phyloP scores from a whole-genome alignment of 2,113 vertebrate genomes.

The Dicerorhinus sumatrensis region DNA sequence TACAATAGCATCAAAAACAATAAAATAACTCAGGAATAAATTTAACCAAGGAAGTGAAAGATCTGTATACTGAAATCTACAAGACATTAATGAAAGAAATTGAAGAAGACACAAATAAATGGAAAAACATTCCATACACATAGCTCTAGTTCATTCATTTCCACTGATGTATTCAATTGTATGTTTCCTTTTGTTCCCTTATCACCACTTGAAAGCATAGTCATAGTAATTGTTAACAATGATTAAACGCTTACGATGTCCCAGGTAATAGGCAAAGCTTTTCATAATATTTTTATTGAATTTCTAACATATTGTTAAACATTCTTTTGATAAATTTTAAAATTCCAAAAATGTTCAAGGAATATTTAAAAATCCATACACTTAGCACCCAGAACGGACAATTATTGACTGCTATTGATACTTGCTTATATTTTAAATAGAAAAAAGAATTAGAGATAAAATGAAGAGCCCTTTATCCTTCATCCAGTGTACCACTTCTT shows the following conservation, averaged over 20 bases:
- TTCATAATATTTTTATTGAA: background rate
- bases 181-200: background rate
- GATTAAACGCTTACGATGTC: background rate
- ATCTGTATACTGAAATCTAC: background rate
- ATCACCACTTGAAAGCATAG: background rate
- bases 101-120: background rate
- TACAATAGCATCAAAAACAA: background rate
- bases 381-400: background rate
- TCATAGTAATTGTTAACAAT: background rate
- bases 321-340: background rate
- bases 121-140: background rate
- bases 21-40: background rate
- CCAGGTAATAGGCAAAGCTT: background rate
- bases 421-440: background rate
- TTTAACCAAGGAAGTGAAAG: background rate
- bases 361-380: background rate
- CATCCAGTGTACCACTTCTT: background rate
- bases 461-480: background rate
- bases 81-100: background rate
- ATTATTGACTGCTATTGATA: background rate
- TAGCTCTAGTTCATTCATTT: background rate
- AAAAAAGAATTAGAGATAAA: background rate
- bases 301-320: background rate
- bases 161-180: background rate
- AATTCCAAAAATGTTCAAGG: background rate